Percentiles rank a stretch among this genome's conserved stretches.
Conservation (phyloP, 2,888 invertebrate genomes). For the Ophonus ardosiacus region DNA sequence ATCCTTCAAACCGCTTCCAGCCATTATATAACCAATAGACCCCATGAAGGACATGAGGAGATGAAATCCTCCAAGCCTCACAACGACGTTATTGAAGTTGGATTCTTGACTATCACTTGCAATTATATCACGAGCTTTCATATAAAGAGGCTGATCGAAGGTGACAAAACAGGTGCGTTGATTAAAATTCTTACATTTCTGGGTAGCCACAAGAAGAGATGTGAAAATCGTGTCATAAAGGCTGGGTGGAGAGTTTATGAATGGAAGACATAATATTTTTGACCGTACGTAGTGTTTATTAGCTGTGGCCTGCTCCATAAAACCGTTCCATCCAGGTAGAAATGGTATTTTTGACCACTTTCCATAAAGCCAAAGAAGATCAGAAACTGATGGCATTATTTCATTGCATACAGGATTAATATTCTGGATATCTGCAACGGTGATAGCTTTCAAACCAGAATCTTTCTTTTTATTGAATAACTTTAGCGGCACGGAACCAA, state of each 20-base stretch:
- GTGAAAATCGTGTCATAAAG: constrained; percentile 67
- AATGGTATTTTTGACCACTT: constrained; percentile 51
- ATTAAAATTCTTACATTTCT: constrained; percentile 59
- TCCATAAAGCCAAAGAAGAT: constrained; percentile 64
- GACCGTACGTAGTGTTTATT: constrained; percentile 11
- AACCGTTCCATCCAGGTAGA: constrained; percentile 66
- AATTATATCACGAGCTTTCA: constrained; percentile 67
- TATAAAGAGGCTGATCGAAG: constrained; percentile 68
- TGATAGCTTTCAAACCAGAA: constrained; percentile 59
- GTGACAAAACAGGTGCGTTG: constrained; percentile 67
- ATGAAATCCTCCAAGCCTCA: constrained; percentile 67
- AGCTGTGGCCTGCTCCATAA: constrained; percentile 66
- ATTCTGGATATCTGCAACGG: constrained; percentile 41
- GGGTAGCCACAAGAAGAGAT: constrained; percentile 60
- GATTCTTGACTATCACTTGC: constrained; percentile 28
- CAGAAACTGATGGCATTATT: constrained; percentile 16
- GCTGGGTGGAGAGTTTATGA: constrained; percentile 65
- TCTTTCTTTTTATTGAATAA: constrained; percentile 52
- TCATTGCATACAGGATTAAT: constrained; percentile 45
- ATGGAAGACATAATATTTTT: constrained; percentile 62
- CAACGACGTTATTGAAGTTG: constrained; percentile 62
- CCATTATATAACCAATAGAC: constrained; percentile 66
- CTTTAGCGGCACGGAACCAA: constrained; percentile 50
- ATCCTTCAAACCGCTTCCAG: constrained; percentile 68
- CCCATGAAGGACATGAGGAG: constrained; percentile 67